Conservation (phyloP, 2,113 vertebrate genomes). For the Acrocephalus kingi region DNA sequence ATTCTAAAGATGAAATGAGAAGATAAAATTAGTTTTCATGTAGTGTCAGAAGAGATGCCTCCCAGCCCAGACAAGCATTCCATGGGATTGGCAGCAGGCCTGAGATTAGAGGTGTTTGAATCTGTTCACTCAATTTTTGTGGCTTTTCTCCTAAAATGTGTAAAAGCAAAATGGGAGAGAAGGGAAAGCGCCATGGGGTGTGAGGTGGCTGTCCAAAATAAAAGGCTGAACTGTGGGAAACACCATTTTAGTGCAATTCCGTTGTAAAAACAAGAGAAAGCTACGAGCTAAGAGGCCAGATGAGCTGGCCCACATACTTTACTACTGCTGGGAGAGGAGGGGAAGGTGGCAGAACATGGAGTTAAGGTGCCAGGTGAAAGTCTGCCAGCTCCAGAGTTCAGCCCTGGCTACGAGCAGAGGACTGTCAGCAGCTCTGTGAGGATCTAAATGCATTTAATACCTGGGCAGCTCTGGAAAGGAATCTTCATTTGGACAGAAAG, state of each 20-base stretch:
- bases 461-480: neutral
- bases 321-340: neutral
- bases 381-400: neutral
- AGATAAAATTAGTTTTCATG: neutral
- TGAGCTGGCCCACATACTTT: neutral
- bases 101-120: neutral
- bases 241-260: neutral
- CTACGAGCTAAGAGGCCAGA: neutral
- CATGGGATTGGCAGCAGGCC: neutral
- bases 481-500: neutral
- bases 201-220: neutral
- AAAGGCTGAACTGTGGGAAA: neutral
- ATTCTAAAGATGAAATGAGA: neutral
- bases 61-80: neutral
- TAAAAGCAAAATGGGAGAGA: neutral
- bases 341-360: neutral
- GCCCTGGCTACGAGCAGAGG: neutral
- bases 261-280: neutral
- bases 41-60: neutral
- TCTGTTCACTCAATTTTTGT: neutral
- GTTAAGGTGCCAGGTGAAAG: neutral
- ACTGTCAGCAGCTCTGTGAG: neutral
- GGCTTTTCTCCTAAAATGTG: neutral
- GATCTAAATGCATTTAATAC: neutral
- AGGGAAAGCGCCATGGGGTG: fast-evolving